Base-by-base conservation (phyloP, 1,140 invertebrate species). In the Asbolus verrucosus region DNA sequence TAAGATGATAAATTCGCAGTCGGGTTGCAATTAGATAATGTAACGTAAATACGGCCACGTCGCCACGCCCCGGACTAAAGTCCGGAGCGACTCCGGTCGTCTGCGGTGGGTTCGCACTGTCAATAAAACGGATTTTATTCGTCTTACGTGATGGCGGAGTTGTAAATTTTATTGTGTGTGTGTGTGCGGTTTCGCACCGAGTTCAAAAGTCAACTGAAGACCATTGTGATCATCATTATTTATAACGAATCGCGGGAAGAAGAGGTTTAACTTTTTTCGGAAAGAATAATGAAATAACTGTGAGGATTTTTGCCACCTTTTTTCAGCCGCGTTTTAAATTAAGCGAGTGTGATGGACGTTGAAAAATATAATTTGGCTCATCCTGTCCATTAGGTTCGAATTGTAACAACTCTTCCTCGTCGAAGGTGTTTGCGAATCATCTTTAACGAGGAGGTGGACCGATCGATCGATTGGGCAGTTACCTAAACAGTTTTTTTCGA, bases 21-120 rank as follows among this genome's bases (percentile, higher is more conserved):
- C 24, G 33, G n/a, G n/a, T 6, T 63, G 41, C 61, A 63, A 63
- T 63, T 63, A 63, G 39, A 63, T 63, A 63, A 39, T 63, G 24
- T 63, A 24, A 63, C 46, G 18, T 54, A 54, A 54, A 54, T 54
- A 54, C 46, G 11, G 46, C 46, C 24, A 21, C 21, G 19, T 27
- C 3, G 21, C 19, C 46, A 54, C 46, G 13, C 46, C 46, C 46
- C n/a, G 11, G 5, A 6, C 41, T 14, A 46, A 6, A 9, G 16
- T 27, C 8, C 41, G 11, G 18, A 54, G 30, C 15, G 14, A 15
- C 6, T 2, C 18, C 4, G 18, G 21, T 46, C 21, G 13, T 11
- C 21, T 27, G 46, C 46, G 46, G 46, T 54, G 27, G 46, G 46
- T 54, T 46, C 1, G 39, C n/a, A n/a, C n/a, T n/a, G n/a, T n/a